Evolutionary conservation across 1,140 invertebrate species (phyloP).

Genomic region (Drosophila miranda): DNA sequence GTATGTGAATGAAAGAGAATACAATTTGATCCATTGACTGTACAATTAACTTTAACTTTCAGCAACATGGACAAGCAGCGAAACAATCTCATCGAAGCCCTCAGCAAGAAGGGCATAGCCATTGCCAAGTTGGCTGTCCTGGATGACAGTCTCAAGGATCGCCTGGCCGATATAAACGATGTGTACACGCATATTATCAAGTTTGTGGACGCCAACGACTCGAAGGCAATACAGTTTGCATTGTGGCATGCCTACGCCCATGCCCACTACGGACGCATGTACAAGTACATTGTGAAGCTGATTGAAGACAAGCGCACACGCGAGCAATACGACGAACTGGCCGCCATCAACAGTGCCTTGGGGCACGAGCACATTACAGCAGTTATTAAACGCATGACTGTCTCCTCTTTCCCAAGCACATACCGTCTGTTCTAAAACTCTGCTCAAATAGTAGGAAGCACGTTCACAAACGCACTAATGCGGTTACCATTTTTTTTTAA

Average conservation of each 20-base stretch:
- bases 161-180: constrained; percentile 85
- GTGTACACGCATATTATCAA: constrained; percentile 89
- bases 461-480: constrained; percentile 40
- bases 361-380: constrained; percentile 88
- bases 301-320: constrained; percentile 90
- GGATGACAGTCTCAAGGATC: constrained; percentile 82
- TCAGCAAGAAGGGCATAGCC: constrained; percentile 89
- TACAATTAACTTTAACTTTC: constrained; percentile 27
- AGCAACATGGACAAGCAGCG: constrained; percentile 93
- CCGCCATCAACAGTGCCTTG: constrained; percentile 86
- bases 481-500: constrained; percentile 50
- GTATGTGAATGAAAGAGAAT: constrained; percentile 82
- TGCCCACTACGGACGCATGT: constrained; percentile 90
- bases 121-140: constrained; percentile 86
- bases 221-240: constrained; percentile 89
- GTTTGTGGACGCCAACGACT: constrained; percentile 90
- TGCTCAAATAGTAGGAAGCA: constrained; percentile 9
- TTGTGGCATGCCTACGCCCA: constrained; percentile 91
- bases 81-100: constrained; percentile 88
- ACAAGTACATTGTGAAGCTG: constrained; percentile 89
- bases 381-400: constrained; percentile 76
- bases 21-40: background rate
- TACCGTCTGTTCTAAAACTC: constrained; percentile 76
- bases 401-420: constrained; percentile 66
- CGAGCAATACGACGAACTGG: constrained; percentile 89